A percentile compares a stretch with the other conserved stretches of the same genome.
Conservation (phyloP, 2,797 vertebrate species). For the Sebastes elongatus region DNA sequence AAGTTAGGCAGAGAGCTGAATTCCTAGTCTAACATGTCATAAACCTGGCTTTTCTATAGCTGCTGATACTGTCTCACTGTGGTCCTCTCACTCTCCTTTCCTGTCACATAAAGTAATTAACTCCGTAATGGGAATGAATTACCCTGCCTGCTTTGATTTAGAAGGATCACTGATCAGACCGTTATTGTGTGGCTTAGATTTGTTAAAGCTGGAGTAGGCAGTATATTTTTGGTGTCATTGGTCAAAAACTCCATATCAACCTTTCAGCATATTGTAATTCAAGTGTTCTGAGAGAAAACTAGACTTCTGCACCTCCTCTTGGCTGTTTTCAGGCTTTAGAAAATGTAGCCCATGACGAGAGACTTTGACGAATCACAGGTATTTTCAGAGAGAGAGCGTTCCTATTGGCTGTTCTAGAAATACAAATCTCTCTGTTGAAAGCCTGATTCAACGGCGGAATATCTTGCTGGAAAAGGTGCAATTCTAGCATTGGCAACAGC, state of each 20-base stretch:
- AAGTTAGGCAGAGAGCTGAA: not conserved
- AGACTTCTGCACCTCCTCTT: not conserved
- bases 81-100: conserved; percentile 24
- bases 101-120: conserved; percentile 32
- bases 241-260: not conserved
- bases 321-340: not conserved
- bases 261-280: not conserved
- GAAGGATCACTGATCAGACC: conserved; percentile 2
- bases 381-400: not conserved
- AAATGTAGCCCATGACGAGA: not conserved
- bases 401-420: not conserved
- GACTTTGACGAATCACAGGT: not conserved
- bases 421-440: not conserved
- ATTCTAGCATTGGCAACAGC: not conserved
- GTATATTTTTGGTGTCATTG: not conserved
- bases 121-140: conserved; percentile 47
- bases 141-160: conserved; percentile 34
- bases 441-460: not conserved
- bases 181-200: not conserved
- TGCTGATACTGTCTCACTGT: conserved; percentile 3
- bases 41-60: not conserved
- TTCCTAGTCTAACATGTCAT: not conserved
- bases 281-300: not conserved
- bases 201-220: not conserved
- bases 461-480: not conserved